A percentile compares a stretch with the other conserved stretches of the same genome.
phyloP scores from a whole-genome alignment of 2,113 vertebrate genomes.

The Ceyx cyanopectus region DNA sequence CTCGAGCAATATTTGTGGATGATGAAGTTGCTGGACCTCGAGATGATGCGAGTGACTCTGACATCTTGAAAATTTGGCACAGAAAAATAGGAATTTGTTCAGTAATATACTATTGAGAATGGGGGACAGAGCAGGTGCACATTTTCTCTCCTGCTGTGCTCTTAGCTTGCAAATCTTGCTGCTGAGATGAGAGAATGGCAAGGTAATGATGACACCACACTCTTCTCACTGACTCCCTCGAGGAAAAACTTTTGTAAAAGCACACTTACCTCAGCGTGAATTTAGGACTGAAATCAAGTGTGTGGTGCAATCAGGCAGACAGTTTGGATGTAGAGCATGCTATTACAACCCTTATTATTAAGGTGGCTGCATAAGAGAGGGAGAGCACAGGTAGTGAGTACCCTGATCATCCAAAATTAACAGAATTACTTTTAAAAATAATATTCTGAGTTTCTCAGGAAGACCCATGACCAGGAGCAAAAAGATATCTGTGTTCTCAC shows the following conservation, averaged over 20 bases:
- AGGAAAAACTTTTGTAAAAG: background rate
- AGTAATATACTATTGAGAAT: background rate
- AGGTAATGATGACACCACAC: slow-evolving; percentile 1
- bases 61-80: background rate
- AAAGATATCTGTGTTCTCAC: slow-evolving; percentile 42
- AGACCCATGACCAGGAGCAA: background rate
- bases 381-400: background rate
- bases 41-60: background rate
- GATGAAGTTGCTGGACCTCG: background rate
- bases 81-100: background rate
- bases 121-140: background rate
- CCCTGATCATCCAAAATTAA: slow-evolving; percentile 18
- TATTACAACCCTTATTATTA: background rate
- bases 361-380: background rate
- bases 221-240: background rate
- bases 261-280: slow-evolving; percentile 9
- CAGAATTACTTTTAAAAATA: background rate
- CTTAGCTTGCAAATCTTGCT: background rate
- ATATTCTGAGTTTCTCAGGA: background rate
- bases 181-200: background rate
- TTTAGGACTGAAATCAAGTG: background rate
- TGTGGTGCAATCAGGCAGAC: background rate
- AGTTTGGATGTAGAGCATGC: background rate
- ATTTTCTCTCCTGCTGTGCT: background rate
- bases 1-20: background rate